Evolutionary conservation across 2,797 vertebrate species (phyloP), one percentile per base, ranked within the genome.

Genomic region (Sebastes itinus): DNA sequence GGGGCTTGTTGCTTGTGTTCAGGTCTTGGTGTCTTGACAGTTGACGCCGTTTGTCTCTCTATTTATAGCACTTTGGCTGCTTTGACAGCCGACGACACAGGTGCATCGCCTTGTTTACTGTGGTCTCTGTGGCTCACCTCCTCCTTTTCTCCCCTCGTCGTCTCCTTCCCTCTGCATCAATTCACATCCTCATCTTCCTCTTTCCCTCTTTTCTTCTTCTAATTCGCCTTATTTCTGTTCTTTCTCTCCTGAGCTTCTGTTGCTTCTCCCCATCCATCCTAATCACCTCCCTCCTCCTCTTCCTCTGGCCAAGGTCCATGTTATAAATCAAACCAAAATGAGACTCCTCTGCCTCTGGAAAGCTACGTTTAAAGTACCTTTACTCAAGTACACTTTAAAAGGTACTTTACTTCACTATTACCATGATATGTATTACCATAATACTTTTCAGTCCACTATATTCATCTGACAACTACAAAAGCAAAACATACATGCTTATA

Each of bases 251-350:
- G 59, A 28, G 52, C 66, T 81, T 89, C 61, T 93, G 79, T 89
- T 64, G 35, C 94, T 89, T 54, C 56, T 54, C 52, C 8, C 14
- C n/a, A 23, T 27, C n/a, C 30, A 59, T 80, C 56, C 55, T 88
- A 70, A 80, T 86, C 63, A 33, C 64, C 79, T 76, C 61, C 75
- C 75, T 84, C 68, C 76, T 46, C 54, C 76, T 46, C 54, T 22
- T 79, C 22, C 38, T 84, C 75, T 89, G 82, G 83, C 81, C 86
- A 82, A 87, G 80, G 67, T 85, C 88, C 68, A 72, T 54, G 68
- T 60, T 66, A 82, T 91, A 89, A 87, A 91, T 89, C 84, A 82
- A 28, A 77, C 5, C 33, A 66, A 59, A 78, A 75, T 54, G 73
- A 74, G 71, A 32, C 52, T 69, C n/a, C 23, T 66, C 59, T 7